phyloP scores from a whole-genome alignment of 2,113 vertebrate genomes.

The Centropus bengalensis region DNA sequence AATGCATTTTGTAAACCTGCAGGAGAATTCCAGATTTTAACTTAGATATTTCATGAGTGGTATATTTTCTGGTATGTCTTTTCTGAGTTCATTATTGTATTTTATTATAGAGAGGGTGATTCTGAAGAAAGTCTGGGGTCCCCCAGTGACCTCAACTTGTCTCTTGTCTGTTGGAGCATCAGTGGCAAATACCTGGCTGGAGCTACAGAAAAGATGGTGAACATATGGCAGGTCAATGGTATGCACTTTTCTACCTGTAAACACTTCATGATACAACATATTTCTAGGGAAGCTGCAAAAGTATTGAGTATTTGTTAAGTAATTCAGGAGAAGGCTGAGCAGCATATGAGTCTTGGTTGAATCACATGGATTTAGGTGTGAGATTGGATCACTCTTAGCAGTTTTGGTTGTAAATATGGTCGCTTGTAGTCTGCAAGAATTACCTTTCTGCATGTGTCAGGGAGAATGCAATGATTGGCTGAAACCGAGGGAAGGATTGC shows the following conservation, averaged over 20 bases:
- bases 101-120: conserved; percentile 81
- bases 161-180: conserved; percentile 93
- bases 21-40: not conserved
- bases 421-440: not conserved
- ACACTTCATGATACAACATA: fast-evolving
- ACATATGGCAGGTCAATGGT: conserved; percentile 99
- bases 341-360: not conserved
- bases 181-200: conserved; percentile 93
- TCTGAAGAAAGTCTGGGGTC: conserved; percentile 88
- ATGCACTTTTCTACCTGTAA: not conserved
- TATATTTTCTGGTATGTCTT: not conserved
- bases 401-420: not conserved
- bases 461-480: not conserved
- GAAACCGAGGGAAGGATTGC: not conserved
- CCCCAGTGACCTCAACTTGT: conserved; percentile 89
- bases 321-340: not conserved
- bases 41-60: not conserved
- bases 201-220: conserved; percentile 93
- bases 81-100: not conserved
- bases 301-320: not conserved
- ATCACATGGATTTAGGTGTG: not conserved
- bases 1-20: not conserved
- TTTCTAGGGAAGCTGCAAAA: not conserved
- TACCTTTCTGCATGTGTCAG: not conserved
- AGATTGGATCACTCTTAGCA: not conserved